Evolutionary conservation across 2,888 invertebrate genomes (phyloP).

Genomic region (Cryptus armator): DNA sequence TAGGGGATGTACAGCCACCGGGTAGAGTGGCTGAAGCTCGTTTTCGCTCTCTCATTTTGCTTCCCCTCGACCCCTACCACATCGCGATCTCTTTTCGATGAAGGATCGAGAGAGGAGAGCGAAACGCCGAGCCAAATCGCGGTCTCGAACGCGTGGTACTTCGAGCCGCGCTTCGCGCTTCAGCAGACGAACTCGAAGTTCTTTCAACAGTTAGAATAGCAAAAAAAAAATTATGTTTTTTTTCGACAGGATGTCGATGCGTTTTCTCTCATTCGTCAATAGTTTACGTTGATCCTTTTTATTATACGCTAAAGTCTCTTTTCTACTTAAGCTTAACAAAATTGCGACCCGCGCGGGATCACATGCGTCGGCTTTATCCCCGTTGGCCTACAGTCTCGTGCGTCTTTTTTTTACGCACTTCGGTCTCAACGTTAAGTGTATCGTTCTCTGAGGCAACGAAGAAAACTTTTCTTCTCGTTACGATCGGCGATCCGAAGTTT

Average conservation of each 20-base stretch:
- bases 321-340: neutral
- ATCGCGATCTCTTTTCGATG: neutral
- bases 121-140: constrained; percentile 39
- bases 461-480: neutral
- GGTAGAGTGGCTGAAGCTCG: constrained; percentile 28
- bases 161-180: constrained; percentile 31
- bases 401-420: neutral
- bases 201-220: constrained; percentile 5
- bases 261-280: neutral
- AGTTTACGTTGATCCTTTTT: neutral
- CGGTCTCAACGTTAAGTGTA: neutral
- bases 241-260: too few species aligned
- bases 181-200: neutral
- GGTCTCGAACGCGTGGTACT: neutral
- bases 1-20: constrained; percentile 55
- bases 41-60: constrained; percentile 50
- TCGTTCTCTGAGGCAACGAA: neutral
- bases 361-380: neutral
- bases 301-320: neutral
- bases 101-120: constrained; percentile 54
- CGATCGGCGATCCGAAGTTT: neutral
- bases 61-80: constrained; percentile 14
- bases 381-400: neutral
- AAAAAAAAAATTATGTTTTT: too few species aligned
- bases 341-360: too few species aligned